Evolutionary conservation across 2,888 invertebrate genomes (phyloP).

Genomic region (Meteorus colon): DNA sequence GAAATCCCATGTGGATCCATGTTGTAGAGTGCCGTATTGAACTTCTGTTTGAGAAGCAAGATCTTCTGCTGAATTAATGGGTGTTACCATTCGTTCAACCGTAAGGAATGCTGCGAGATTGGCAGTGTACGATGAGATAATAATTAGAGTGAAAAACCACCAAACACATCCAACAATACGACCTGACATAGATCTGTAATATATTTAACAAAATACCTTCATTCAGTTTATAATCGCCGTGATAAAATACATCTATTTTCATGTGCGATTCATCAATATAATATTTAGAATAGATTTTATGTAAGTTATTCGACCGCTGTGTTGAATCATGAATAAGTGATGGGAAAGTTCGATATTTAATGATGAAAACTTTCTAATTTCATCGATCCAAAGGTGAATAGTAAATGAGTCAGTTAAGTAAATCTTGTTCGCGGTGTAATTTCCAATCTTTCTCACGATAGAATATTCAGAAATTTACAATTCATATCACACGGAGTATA

Average conservation of each 20-base stretch:
- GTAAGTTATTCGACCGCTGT: not conserved
- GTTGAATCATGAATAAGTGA: slow-evolving; percentile 34
- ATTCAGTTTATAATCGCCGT: too few relatives aligned
- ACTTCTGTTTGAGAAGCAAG: slow-evolving; percentile 94
- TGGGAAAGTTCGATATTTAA: slow-evolving; percentile 53
- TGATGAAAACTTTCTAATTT: slow-evolving; percentile 58
- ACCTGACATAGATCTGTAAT: slow-evolving; percentile 85
- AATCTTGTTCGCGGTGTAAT: slow-evolving; percentile 22
- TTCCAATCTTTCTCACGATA: slow-evolving; percentile 12
- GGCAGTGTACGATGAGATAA: slow-evolving; percentile 98
- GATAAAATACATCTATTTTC: not conserved
- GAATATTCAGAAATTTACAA: slow-evolving; percentile 63
- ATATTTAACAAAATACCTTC: slow-evolving; percentile 15
- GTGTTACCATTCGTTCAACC: slow-evolving; percentile 95
- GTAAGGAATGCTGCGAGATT: slow-evolving; percentile 98
- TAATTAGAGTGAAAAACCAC: slow-evolving; percentile 99
- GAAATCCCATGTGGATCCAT: slow-evolving; percentile 90
- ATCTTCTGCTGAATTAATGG: slow-evolving; percentile 95
- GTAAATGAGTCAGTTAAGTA: slow-evolving; percentile 31
- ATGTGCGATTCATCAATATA: not conserved
- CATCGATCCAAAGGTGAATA: slow-evolving; percentile 39
- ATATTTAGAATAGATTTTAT: not conserved
- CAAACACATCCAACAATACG: slow-evolving; percentile 98
- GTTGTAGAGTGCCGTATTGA: slow-evolving; percentile 87
- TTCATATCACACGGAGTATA: slow-evolving; percentile 63